Evolutionary conservation across 2,888 invertebrate genomes (phyloP).

Genomic region (Chrysolina haemoptera): DNA sequence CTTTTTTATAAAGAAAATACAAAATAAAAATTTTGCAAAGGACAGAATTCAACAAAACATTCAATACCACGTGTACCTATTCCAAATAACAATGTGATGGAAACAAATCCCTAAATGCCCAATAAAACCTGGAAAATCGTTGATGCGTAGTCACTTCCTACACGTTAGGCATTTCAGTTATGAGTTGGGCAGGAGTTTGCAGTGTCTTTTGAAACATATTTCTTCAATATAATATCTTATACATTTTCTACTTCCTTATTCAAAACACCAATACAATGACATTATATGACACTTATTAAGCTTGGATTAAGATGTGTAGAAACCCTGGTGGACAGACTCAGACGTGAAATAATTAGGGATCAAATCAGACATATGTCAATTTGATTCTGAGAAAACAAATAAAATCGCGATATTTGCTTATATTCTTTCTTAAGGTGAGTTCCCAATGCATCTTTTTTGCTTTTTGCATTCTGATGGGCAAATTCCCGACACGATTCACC

Average conservation of each 20-base stretch:
- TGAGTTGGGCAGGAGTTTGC: background rate
- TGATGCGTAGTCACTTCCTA: background rate
- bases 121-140: background rate
- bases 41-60: background rate
- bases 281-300: background rate
- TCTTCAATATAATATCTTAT: background rate
- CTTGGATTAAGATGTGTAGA: background rate
- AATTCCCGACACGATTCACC: too few relatives aligned
- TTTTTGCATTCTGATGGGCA: too few relatives aligned
- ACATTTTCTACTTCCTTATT: background rate
- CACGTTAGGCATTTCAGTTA: background rate
- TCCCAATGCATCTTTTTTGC: too few relatives aligned
- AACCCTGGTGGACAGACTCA: too few relatives aligned
- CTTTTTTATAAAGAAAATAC: background rate
- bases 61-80: slow-evolving; percentile 43
- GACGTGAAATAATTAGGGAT: too few relatives aligned
- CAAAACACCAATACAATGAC: background rate
- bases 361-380: too few relatives aligned
- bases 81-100: slow-evolving; percentile 30
- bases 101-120: slow-evolving; percentile 22
- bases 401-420: too few relatives aligned
- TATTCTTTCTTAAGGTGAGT: too few relatives aligned
- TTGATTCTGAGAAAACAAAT: too few relatives aligned
- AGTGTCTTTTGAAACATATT: slow-evolving; percentile 6
- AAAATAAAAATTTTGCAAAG: background rate